Evolutionary conservation across 1,140 invertebrate species (phyloP).

Genomic region (Subanguina moxae): DNA sequence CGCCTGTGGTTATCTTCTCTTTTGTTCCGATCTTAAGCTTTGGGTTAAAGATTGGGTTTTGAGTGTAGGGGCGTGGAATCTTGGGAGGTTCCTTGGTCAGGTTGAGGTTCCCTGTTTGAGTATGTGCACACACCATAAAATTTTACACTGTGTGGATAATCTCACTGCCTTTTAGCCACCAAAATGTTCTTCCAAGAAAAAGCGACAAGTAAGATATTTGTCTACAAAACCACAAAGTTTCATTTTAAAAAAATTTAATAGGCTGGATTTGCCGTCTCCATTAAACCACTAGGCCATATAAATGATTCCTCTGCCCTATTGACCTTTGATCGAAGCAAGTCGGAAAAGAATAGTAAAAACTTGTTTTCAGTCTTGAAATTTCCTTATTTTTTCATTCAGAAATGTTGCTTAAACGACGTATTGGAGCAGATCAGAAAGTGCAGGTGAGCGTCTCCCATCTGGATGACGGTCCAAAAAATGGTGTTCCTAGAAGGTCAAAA

Average conservation of each 20-base stretch:
- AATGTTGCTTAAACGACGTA: constrained; percentile 5
- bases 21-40: no score
- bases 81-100: no score
- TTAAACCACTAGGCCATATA: constrained; percentile 1
- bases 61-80: no score
- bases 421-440: background rate
- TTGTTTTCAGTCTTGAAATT: background rate
- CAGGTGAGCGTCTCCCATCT: background rate
- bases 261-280: constrained; percentile 5
- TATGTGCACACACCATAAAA: no score
- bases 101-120: no score
- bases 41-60: no score
- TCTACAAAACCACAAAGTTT: background rate
- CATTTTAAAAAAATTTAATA: background rate
- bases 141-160: background rate
- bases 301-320: background rate
- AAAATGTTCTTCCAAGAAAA: background rate
- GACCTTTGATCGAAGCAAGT: constrained; percentile 9
- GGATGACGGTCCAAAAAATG: background rate
- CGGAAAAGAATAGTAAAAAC: constrained; percentile 1
- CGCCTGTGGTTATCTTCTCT: no score
- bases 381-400: background rate
- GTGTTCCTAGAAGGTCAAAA: background rate
- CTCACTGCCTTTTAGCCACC: background rate
- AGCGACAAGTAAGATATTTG: background rate